A percentile compares a stretch with the other conserved stretches of the same genome.
Conservation (phyloP, 2,113 vertebrate species). For the Aplodontia rufa region DNA sequence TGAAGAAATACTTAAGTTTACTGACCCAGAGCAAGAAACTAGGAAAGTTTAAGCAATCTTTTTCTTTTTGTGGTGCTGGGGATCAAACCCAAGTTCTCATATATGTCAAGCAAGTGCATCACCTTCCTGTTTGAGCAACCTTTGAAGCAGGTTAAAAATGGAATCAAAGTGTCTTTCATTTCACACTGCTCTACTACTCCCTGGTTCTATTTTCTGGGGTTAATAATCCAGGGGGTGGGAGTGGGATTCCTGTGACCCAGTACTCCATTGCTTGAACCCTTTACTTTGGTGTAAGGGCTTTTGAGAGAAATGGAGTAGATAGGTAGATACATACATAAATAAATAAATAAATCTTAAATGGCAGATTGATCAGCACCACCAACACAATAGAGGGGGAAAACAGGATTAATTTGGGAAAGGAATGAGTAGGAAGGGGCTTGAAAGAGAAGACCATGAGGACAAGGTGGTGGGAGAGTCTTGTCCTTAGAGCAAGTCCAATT, state of each 20-base stretch:
- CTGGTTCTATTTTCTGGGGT: not conserved
- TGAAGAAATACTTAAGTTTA: slow-evolving; percentile 27
- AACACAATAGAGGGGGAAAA: slow-evolving; percentile 43
- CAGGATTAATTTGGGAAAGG: slow-evolving; percentile 16
- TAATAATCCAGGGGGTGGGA: not conserved
- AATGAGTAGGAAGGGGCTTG: not conserved
- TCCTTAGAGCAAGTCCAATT: slow-evolving; percentile 88
- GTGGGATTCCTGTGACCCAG: not conserved
- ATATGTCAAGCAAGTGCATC: no score
- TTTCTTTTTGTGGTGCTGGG: no score
- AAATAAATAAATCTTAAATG: no score
- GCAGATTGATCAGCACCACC: slow-evolving; percentile 75
- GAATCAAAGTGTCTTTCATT: not conserved
- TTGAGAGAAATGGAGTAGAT: not conserved
- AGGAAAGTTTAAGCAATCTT: not conserved
- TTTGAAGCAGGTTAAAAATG: slow-evolving; percentile 10
- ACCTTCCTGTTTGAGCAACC: not conserved
- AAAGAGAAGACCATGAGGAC: not conserved
- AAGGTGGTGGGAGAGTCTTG: not conserved
- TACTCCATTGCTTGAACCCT: not conserved
- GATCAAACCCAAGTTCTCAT: no score
- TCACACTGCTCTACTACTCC: not conserved
- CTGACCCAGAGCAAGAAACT: not conserved
- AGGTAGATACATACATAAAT: not conserved
- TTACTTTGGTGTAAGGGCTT: slow-evolving; percentile 34